Evolutionary conservation across 2,797 vertebrate species (phyloP).

Genomic region (Neopelma chrysocephalum): DNA sequence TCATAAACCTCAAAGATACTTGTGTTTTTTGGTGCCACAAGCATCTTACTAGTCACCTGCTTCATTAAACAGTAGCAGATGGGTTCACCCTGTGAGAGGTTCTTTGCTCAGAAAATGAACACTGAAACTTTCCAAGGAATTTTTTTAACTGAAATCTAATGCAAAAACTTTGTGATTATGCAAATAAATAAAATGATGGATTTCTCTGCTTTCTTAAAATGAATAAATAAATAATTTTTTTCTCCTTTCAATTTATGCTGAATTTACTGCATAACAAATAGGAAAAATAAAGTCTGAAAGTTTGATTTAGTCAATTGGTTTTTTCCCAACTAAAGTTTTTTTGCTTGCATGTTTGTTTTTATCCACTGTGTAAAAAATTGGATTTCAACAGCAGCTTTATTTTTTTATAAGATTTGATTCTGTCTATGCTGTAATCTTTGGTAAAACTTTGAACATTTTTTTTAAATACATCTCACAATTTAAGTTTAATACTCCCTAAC

Average conservation of each 20-base stretch:
- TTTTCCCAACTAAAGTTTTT: not conserved
- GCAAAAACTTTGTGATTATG: not conserved
- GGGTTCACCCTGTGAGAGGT: not conserved
- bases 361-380: not conserved
- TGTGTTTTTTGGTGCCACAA: not conserved
- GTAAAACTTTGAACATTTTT: not conserved
- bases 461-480: not conserved
- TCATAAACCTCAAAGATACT: not conserved
- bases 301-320: not conserved
- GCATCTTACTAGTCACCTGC: not conserved
- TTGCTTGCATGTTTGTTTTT: not conserved
- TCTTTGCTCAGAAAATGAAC: not conserved
- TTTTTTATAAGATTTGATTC: not conserved
- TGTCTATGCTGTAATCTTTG: not conserved
- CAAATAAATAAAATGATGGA: not conserved
- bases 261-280: not conserved
- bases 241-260: not conserved
- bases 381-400: not conserved
- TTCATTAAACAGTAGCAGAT: not conserved
- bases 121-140: not conserved
- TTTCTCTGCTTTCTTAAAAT: not conserved
- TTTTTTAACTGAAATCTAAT: not conserved
- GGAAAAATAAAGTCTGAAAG: not conserved
- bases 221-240: not conserved
- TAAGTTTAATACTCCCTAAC: not conserved